These are phyloP conservation scores for Andrena hattorfiana DNA, from an alignment of 2,888 invertebrate genomes.

Conservation along the genomic window DNA sequence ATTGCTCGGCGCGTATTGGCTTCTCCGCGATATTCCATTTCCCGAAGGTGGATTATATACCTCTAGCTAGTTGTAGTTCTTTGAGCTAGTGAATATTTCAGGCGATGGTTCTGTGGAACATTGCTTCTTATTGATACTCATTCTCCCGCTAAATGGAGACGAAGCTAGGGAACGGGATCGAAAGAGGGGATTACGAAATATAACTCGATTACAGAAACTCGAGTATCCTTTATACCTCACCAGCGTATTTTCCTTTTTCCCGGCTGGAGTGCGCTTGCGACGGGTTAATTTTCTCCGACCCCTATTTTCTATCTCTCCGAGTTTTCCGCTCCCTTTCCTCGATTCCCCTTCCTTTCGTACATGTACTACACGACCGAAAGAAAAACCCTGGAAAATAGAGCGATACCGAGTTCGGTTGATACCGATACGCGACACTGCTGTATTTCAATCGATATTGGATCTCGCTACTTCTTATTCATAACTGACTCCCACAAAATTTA, in stretches of 20 bases:
- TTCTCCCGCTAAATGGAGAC: not conserved
- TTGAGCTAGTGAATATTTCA: not conserved
- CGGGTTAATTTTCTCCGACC: conserved; percentile 73
- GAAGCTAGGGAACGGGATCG: conserved; percentile 1
- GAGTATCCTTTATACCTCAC: conserved; percentile 72
- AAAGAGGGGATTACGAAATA: conserved; percentile 61
- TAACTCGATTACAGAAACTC: conserved; percentile 72
- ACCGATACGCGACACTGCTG: not conserved
- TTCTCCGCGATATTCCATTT: not conserved
- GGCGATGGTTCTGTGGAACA: conserved; percentile 13
- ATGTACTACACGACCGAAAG: not conserved
- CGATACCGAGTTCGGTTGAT: conserved; percentile 24
- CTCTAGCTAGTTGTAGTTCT: not conserved
- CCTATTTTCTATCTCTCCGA: not conserved
- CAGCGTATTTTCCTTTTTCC: conserved; percentile 67
- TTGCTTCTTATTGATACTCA: conserved; percentile 28
- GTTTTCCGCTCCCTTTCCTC: conserved; percentile 30
- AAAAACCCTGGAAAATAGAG: conserved; percentile 18
- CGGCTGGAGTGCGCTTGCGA: conserved; percentile 63
- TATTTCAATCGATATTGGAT: conserved; percentile 19
- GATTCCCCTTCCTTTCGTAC: conserved; percentile 8
- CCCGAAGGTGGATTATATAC: not conserved
- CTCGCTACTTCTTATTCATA: not conserved
- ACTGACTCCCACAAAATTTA: not conserved
- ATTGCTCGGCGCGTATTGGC: not conserved